These are phyloP conservation scores for Karalla daura DNA, from an alignment of 2,797 vertebrate species.

Conservation along the genomic window DNA sequence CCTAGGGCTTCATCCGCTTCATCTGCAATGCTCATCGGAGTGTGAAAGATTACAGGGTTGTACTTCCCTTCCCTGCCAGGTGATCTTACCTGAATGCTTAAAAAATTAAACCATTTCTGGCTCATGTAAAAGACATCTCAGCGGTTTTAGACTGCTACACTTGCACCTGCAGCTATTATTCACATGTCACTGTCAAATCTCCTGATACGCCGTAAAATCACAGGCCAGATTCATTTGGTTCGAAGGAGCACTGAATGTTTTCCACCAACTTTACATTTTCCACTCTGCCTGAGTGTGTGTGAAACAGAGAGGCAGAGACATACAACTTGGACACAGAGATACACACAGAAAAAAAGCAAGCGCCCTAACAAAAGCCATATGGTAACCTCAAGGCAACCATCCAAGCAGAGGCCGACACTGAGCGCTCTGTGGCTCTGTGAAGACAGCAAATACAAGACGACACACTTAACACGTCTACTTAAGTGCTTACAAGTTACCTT, in stretches of 20 bases:
- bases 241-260: constrained; percentile 70
- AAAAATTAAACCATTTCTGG: neutral
- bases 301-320: constrained; percentile 41
- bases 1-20: constrained; percentile 4
- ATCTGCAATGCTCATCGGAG: constrained; percentile 12
- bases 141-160: constrained; percentile 5
- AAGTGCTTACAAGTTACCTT: constrained; percentile 33
- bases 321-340: constrained; percentile 56
- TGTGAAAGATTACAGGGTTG: neutral
- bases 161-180: constrained; percentile 49
- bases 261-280: constrained; percentile 75
- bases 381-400: constrained; percentile 65
- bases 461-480: constrained; percentile 49
- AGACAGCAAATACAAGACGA: constrained; percentile 41
- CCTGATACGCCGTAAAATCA: constrained; percentile 42
- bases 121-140: constrained; percentile 14
- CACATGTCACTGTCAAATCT: constrained; percentile 24
- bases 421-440: constrained; percentile 18
- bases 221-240: constrained; percentile 62
- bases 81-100: neutral
- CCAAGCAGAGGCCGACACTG: constrained; percentile 53
- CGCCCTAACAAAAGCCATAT: constrained; percentile 85
- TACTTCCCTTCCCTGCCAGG: neutral
- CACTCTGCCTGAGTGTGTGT: constrained; percentile 57
- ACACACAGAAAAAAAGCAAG: constrained; percentile 44